Evolutionary conservation across 2,113 vertebrate species (phyloP).

Genomic region (Rhinolophus sinicus): DNA sequence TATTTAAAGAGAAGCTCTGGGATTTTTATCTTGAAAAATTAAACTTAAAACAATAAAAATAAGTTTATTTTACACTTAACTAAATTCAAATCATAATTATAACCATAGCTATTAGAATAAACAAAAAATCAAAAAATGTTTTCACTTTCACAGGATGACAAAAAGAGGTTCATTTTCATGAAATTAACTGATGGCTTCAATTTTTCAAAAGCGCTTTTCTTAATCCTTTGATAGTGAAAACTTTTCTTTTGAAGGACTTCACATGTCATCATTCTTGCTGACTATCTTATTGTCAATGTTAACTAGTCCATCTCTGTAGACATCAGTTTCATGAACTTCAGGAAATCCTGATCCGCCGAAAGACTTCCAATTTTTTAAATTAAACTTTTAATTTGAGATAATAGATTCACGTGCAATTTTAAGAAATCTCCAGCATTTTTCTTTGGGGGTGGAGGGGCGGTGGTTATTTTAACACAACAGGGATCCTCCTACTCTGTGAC

Average conservation of each 20-base stretch:
- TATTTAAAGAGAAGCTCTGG: background rate
- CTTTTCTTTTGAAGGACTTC: background rate
- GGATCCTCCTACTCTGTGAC: background rate
- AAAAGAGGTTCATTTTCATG: constrained; percentile 12
- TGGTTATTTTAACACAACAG: constrained; percentile 13
- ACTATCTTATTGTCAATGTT: background rate
- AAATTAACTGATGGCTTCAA: background rate
- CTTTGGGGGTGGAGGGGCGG: too few species aligned
- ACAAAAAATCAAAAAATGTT: background rate
- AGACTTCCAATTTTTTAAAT: background rate
- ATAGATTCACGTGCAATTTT: background rate
- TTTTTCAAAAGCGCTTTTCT: constrained; percentile 37
- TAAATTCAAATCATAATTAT: constrained; percentile 38
- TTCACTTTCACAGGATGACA: background rate
- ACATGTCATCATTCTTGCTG: background rate
- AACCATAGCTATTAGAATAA: constrained; percentile 35
- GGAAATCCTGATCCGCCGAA: background rate
- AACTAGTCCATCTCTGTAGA: background rate
- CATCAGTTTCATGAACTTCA: background rate
- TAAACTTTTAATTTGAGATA: constrained; percentile 17
- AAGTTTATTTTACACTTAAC: constrained; percentile 11
- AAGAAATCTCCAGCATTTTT: background rate
- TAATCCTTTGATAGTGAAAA: background rate
- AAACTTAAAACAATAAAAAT: constrained; percentile 13
- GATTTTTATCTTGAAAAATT: constrained; percentile 2